A percentile compares a stretch with the other conserved stretches of the same genome.
Evolutionary conservation across 1,140 invertebrate species (phyloP).

Genomic region (Pogonus chalceus): DNA sequence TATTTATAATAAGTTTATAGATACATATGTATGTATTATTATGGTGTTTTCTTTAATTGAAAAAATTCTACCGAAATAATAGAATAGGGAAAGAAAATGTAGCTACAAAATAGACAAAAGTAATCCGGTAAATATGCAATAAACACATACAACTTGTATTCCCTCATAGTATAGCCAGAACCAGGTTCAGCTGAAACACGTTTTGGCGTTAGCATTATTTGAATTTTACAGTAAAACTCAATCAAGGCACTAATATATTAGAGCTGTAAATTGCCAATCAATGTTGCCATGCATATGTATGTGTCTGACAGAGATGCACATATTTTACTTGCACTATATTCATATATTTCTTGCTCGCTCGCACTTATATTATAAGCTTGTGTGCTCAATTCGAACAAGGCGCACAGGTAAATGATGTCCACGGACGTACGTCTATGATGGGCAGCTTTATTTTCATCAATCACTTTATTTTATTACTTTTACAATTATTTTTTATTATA

Average conservation of each 20-base stretch:
- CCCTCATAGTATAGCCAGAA: background rate
- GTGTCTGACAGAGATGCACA: constrained; percentile 19
- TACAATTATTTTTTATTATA: too few relatives aligned
- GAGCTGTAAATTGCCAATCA: constrained; percentile 39
- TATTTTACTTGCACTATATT: too few relatives aligned
- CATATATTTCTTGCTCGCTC: too few relatives aligned
- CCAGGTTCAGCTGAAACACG: background rate
- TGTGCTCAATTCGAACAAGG: background rate
- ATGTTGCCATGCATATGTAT: constrained; percentile 39
- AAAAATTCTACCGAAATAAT: too few relatives aligned
- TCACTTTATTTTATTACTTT: too few relatives aligned
- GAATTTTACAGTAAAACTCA: constrained; percentile 39
- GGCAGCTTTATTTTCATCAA: too few relatives aligned
- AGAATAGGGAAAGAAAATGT: too few relatives aligned
- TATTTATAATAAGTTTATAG: too few relatives aligned
- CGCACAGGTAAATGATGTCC: background rate
- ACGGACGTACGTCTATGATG: background rate
- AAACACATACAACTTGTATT: constrained; percentile 2
- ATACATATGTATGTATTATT: too few relatives aligned
- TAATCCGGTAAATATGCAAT: constrained; percentile 36
- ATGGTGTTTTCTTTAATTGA: too few relatives aligned
- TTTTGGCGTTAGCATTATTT: constrained; percentile 37
- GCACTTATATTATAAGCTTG: too few relatives aligned
- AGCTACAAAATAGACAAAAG: constrained; percentile 35
- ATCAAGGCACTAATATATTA: constrained; percentile 38